phyloP scores from a whole-genome alignment of 2,888 invertebrate species.

The Nycteola revayana region DNA sequence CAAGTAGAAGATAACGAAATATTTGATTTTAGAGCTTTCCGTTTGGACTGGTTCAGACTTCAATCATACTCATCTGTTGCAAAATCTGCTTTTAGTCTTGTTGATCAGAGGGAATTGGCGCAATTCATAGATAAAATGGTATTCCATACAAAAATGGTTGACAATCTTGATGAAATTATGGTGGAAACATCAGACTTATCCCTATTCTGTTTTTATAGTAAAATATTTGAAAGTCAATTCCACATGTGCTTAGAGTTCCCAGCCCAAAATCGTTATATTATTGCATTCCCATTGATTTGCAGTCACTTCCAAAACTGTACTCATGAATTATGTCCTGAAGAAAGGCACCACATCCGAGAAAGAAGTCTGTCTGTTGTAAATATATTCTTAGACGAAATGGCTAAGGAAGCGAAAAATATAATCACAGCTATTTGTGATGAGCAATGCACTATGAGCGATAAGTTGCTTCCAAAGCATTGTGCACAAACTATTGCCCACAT shows the following conservation, averaged over 20 bases:
- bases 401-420: conserved; percentile 98
- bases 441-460: conserved; percentile 98
- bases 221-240: conserved; percentile 98
- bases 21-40: conserved; percentile 97
- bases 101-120: conserved; percentile 93
- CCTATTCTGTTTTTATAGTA: conserved; percentile 98
- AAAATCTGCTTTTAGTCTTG: conserved; percentile 89
- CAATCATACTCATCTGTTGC: conserved; percentile 96
- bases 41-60: conserved; percentile 98
- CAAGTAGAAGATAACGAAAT: conserved; percentile 98
- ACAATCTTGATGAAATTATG: conserved; percentile 97
- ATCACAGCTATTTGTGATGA: conserved; percentile 99
- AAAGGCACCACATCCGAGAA: conserved; percentile 97
- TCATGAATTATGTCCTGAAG: conserved; percentile 99
- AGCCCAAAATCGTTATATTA: conserved; percentile 98
- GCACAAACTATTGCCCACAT: conserved; percentile 94
- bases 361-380: conserved; percentile 97
- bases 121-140: conserved; percentile 96
- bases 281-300: conserved; percentile 98
- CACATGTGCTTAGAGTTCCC: conserved; percentile 99
- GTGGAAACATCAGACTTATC: conserved; percentile 98
- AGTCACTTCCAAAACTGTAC: conserved; percentile 99
- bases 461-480: conserved; percentile 96
- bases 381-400: conserved; percentile 99
- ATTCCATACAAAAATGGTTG: conserved; percentile 99